Conservation (phyloP, 2,888 invertebrate genomes). For the Epistrophe eligans region DNA sequence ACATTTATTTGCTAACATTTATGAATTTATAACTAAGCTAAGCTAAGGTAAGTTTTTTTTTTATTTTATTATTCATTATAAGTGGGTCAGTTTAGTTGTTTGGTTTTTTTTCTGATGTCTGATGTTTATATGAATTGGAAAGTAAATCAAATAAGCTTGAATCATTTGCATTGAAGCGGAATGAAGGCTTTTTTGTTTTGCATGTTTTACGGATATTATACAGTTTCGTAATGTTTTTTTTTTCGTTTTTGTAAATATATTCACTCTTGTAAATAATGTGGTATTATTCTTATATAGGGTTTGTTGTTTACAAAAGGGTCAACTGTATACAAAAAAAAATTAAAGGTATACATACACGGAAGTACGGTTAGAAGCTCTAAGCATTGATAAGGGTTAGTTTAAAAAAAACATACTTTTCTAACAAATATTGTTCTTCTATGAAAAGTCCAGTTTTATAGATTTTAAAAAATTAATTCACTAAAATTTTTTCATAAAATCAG, state of each 20-base stretch:
- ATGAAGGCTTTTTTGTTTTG: conserved; percentile 43
- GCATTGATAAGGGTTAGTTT: too few species aligned
- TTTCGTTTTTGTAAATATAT: too few species aligned
- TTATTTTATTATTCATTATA: conserved; percentile 12
- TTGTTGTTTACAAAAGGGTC: background rate
- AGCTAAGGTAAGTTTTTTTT: background rate
- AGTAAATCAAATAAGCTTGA: conserved; percentile 32
- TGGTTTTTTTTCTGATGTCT: background rate
- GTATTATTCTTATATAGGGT: background rate
- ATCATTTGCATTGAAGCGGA: conserved; percentile 48
- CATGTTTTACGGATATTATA: conserved; percentile 1
- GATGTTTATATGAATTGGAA: conserved; percentile 24
- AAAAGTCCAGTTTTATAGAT: too few species aligned
- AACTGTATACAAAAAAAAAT: background rate
- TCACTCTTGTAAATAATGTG: background rate
- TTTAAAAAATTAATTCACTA: too few species aligned
- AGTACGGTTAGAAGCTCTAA: too few species aligned
- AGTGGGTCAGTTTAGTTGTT: conserved; percentile 16
- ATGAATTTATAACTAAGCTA: conserved; percentile 11
- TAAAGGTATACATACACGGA: background rate
- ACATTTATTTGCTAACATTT: conserved; percentile 15
- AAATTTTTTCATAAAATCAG: too few species aligned
- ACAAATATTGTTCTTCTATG: too few species aligned
- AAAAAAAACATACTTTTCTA: too few species aligned
- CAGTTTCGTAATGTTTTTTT: background rate